Base-by-base conservation (phyloP, 2,888 invertebrate species). In the Tipula unca region DNA sequence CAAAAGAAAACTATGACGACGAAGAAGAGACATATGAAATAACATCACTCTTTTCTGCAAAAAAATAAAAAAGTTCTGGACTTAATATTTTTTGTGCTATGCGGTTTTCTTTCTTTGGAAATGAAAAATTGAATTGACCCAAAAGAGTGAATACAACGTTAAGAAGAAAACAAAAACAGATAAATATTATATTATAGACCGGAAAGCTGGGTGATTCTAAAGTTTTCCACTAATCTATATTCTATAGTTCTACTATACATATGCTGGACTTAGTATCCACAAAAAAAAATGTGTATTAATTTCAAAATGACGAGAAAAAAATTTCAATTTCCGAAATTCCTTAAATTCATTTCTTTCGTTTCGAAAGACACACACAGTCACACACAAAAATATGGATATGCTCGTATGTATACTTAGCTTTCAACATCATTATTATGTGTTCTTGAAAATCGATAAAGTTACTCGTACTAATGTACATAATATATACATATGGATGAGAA, bases 81-180 rank as follows among this genome's bases (percentile, higher is more conserved):
- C 69, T 69, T 25, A 69, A 69, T 69, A 69, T 69, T 69, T 69
- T 69, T 69, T 69, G 25, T 69, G 69, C 69, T 69, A 10, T 69
- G 69, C 69, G 69, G 69, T 69, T 69, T 25, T 69, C 10, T 25
- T 25, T 69, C 13, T 25, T 69, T 20, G 69, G 25, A 69, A 69
- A 69, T 69, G 69, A 69, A 69, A 69, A 69, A 69, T 69, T 69
- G 69, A 69, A 69, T 69, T 69, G 69, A 69, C 69, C 69, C 69
- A 25, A 69, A 69, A 20, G 69, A 25, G 3, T 20, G 69, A 20
- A 8, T 17, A n/a, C 25, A 13, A 69, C 69, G 0, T 10, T 2
- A 69, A 69, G 69, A 69, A 69, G 69, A 69, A 69, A 25, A 69
- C 25, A 25, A 10, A 69, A 25, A 25, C 25, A 69, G 69, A 69